Base-by-base conservation (phyloP, 2,797 vertebrate species). In the Gila robusta region DNA sequence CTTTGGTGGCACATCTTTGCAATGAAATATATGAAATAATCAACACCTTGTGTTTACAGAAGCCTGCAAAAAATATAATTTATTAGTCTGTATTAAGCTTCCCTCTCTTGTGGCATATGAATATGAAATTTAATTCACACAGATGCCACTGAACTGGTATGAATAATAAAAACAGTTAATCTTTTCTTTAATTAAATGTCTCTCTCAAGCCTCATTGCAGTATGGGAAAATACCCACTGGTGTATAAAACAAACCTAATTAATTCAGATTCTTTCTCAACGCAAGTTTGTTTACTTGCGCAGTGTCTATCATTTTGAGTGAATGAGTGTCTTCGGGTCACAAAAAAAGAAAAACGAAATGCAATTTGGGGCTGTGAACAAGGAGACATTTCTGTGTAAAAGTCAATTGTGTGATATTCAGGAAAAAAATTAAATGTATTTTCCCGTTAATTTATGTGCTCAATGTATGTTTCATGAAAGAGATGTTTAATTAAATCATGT, bases 111-210 rank as follows among this genome's bases (percentile, higher is more conserved):
- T 78, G 62, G 44, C 23, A 41, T 81, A 64, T 87, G 79, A 88
- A 87, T 86, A 88, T 83, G 70, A 83, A 88, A 89, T 84, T 81
- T 72, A 73, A 70, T 89, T 88, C 81, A 85, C 84, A 84, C 81
- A 83, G 83, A 71, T 82, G 73, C 82, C 82, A 77, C 87, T 67
- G 86, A 74, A 81, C 84, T 77, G 81, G 80, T 88, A 64, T 87
- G 88, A 88, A 88, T 88, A 87, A 89, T 86, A 89, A 78, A 85
- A 91, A 90, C 66, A 72, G 77, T 87, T 88, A 87, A 91, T 91
- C 89, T 90, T 89, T 88, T 81, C 82, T 90, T 90, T 91, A 90
- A 91, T 91, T 90, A 91, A 91, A 91, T 80, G 69, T 81, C 79
- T 85, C 88, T 89, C 62, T 56, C 87, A 82, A 87, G 79, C 78